Evolutionary conservation across 2,888 invertebrate species (phyloP).

Genomic region (Ommatoiulus sabulosus): DNA sequence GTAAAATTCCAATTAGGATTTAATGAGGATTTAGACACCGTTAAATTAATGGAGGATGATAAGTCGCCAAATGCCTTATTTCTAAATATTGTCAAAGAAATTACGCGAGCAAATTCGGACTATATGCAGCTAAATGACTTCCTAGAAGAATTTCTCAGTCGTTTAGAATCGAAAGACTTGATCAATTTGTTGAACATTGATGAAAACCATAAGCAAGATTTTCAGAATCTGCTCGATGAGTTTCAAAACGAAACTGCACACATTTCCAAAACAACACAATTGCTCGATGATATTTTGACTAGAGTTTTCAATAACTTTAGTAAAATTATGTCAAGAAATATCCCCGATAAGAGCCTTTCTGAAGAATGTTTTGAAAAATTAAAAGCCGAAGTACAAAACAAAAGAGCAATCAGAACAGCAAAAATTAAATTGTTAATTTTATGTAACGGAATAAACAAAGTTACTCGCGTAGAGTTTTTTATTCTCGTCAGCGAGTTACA

Average conservation of each 20-base stretch:
- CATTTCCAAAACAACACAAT: background rate
- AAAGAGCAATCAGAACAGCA: background rate
- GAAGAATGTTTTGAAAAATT: background rate
- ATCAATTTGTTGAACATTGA: background rate
- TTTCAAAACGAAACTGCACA: background rate
- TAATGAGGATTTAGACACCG: background rate
- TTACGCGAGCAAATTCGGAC: background rate
- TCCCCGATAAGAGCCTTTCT: no score
- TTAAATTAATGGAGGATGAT: background rate
- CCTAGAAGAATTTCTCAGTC: background rate
- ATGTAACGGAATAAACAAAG: background rate
- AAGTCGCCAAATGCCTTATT: background rate
- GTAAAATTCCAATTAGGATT: background rate
- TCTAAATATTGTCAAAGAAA: background rate
- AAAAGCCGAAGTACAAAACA: background rate
- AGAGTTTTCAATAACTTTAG: no score
- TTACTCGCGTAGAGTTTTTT: background rate
- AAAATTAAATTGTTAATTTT: background rate
- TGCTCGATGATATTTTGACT: background rate
- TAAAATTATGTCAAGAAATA: no score
- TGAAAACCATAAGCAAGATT: background rate
- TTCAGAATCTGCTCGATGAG: background rate
- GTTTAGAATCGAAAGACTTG: background rate
- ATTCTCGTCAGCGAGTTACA: background rate
- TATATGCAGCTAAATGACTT: background rate